Percentiles rank a stretch among this genome's conserved stretches.
phyloP scores from a whole-genome alignment of 2,888 invertebrate genomes.

The Hyles lineata region DNA sequence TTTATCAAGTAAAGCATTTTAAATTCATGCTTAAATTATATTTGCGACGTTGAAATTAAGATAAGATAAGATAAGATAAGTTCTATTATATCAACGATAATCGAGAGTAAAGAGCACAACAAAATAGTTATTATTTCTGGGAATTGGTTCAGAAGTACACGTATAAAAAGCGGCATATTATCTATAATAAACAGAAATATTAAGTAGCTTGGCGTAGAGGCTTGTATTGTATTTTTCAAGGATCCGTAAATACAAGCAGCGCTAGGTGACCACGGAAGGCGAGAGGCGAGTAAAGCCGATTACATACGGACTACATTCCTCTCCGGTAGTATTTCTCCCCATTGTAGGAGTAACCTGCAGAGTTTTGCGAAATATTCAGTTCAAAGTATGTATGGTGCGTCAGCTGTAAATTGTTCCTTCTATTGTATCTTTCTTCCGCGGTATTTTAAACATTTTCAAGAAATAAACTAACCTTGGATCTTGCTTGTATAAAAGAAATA shows the following conservation, averaged over 20 bases:
- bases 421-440: conserved; percentile 28
- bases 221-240: conserved; percentile 36
- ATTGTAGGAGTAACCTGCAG: conserved; percentile 54
- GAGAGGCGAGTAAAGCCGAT: conserved; percentile 72
- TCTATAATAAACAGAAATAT: neutral
- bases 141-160: neutral
- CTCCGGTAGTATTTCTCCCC: conserved; percentile 52
- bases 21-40: neutral
- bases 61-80: too few relatives aligned
- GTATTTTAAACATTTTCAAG: neutral
- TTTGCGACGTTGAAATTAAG: neutral
- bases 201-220: neutral
- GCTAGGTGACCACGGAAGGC: conserved; percentile 48
- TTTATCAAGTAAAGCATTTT: neutral
- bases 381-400: conserved; percentile 31
- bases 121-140: neutral
- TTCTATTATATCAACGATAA: neutral
- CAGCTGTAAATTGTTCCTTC: conserved; percentile 40
- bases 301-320: conserved; percentile 66
- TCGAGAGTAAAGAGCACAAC: too few relatives aligned
- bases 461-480: conserved; percentile 3
- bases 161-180: neutral
- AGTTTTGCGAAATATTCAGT: conserved; percentile 52
- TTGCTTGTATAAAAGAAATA: neutral
- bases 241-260: conserved; percentile 39